Percentiles rank a stretch among this genome's conserved stretches.
Evolutionary conservation across 2,113 vertebrate species (phyloP).

Genomic region (Neodon shergylaensis): DNA sequence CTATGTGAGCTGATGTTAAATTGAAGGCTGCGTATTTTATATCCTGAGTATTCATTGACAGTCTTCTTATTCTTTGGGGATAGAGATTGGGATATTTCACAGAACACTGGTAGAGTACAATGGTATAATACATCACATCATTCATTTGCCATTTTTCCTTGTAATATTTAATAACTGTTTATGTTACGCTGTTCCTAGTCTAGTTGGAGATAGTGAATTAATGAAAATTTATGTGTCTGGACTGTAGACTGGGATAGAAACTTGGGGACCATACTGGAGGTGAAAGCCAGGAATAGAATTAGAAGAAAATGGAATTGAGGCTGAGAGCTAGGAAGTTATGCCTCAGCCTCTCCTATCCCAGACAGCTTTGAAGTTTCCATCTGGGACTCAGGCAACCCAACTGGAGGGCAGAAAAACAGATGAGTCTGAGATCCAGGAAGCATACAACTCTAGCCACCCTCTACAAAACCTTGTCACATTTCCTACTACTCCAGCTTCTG

Average conservation of each 20-base stretch:
- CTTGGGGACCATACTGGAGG: background rate
- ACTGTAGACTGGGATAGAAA: background rate
- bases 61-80: background rate
- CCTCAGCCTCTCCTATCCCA: too few species aligned
- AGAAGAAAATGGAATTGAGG: background rate
- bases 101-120: background rate
- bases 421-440: too few species aligned
- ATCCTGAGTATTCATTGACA: background rate
- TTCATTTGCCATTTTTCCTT: background rate
- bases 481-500: too few species aligned
- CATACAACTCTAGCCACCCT: too few species aligned
- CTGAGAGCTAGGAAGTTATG: too few species aligned
- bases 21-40: background rate
- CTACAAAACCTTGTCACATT: too few species aligned
- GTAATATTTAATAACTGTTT: background rate
- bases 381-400: too few species aligned
- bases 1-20: background rate
- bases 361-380: too few species aligned
- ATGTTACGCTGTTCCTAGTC: background rate
- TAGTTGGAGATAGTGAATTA: background rate
- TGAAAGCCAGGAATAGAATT: background rate
- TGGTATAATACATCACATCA: background rate
- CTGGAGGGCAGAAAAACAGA: too few species aligned
- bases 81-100: background rate
- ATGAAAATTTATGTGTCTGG: background rate